These are phyloP conservation scores for Andricus curvator DNA, from an alignment of 2,888 invertebrate genomes.

Conservation along the genomic window DNA sequence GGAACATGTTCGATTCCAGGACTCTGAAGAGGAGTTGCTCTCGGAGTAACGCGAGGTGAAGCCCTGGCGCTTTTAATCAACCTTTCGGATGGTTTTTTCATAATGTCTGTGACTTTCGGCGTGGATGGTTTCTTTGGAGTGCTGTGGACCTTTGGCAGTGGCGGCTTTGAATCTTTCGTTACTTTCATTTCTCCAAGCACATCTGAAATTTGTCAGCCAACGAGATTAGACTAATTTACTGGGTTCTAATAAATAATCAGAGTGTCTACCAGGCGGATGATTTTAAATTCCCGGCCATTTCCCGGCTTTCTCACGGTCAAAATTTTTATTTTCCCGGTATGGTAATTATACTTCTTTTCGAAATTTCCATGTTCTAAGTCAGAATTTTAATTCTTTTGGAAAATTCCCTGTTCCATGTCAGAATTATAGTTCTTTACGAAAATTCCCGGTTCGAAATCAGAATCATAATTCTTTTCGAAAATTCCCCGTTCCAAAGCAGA, in stretches of 20 bases:
- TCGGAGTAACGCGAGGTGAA: constrained; percentile 78
- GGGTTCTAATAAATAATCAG: not conserved
- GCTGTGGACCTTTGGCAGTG: constrained; percentile 81
- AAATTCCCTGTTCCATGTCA: too few species aligned
- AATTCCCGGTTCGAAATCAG: too few species aligned
- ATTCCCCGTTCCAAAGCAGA: too few species aligned
- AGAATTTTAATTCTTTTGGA: too few species aligned
- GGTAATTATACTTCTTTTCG: too few species aligned
- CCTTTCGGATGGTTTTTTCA: constrained; percentile 70
- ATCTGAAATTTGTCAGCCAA: constrained; percentile 61
- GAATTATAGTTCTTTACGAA: too few species aligned
- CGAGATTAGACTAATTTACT: constrained; percentile 50
- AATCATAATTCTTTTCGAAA: too few species aligned
- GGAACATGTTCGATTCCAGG: constrained; percentile 78
- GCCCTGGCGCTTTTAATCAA: constrained; percentile 73
- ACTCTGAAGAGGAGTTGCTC: constrained; percentile 81
- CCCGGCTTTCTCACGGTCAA: too few species aligned
- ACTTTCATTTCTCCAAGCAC: constrained; percentile 72
- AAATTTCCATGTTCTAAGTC: too few species aligned
- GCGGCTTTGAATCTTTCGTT: constrained; percentile 83
- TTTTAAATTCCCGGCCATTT: too few species aligned
- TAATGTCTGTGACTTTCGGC: constrained; percentile 60
- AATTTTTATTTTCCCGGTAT: too few species aligned
- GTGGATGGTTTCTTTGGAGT: constrained; percentile 78
- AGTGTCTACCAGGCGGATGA: too few species aligned